phyloP scores from a whole-genome alignment of 2,888 invertebrate genomes.

The Pseudolycoriella hygida region DNA sequence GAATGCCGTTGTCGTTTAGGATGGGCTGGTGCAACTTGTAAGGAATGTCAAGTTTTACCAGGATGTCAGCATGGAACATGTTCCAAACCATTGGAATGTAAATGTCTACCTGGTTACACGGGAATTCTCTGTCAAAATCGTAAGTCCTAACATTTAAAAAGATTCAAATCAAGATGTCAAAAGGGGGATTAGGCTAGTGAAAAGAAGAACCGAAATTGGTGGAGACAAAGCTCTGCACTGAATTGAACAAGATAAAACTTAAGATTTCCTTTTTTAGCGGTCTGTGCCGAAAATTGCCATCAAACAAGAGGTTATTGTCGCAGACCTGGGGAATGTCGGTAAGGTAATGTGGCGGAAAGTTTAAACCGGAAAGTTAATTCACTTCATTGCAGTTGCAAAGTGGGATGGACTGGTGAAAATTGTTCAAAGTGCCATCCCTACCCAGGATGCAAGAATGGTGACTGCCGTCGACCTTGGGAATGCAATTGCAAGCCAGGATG shows the following conservation, averaged over 20 bases:
- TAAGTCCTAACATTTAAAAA: slow-evolving; percentile 34
- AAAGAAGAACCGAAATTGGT: too few species aligned
- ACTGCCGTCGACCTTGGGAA: slow-evolving; percentile 75
- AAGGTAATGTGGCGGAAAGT: slow-evolving; percentile 16
- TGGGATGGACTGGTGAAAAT: slow-evolving; percentile 73
- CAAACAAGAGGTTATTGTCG: slow-evolving; percentile 70
- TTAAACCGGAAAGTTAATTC: too few species aligned
- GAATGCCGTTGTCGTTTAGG: slow-evolving; percentile 83
- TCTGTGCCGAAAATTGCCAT: slow-evolving; percentile 69
- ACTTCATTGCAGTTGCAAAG: slow-evolving; percentile 45
- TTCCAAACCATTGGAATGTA: slow-evolving; percentile 76
- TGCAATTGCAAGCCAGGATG: slow-evolving; percentile 67
- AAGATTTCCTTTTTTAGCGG: slow-evolving; percentile 52
- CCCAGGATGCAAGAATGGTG: slow-evolving; percentile 76
- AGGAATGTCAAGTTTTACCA: slow-evolving; percentile 72
- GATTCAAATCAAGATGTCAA: too few species aligned
- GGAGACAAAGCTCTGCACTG: too few species aligned
- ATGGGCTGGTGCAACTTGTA: slow-evolving; percentile 74
- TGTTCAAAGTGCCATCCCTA: slow-evolving; percentile 66
- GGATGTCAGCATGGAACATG: slow-evolving; percentile 86
- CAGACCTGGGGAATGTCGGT: slow-evolving; percentile 60
- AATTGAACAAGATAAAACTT: too few species aligned
- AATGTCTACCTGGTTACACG: slow-evolving; percentile 80
- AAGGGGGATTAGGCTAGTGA: too few species aligned
- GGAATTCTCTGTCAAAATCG: slow-evolving; percentile 76